Evolutionary conservation across 2,113 vertebrate species (phyloP), one percentile per base, ranked within the genome.

Genomic region (Seriola rivoliana): DNA sequence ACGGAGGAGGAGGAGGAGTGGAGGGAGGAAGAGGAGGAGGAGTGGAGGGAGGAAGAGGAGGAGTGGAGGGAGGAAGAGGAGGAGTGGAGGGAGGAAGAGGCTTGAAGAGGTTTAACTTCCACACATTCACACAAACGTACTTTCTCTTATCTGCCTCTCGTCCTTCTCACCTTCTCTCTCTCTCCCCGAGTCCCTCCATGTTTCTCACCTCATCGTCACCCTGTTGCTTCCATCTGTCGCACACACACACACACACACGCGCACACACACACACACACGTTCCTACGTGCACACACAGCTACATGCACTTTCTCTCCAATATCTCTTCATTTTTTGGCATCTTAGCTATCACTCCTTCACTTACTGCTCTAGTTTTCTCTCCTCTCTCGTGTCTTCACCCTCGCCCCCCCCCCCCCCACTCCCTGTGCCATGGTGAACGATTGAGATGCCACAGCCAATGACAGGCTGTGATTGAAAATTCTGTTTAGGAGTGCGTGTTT

Each of bases 171-270:
- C 69, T 55, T 44, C 66, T 78, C 69, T 72, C 74, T n/a, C 63
- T 14, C 54, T 85, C 84, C 75, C 78, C 5, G 17, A 81, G 60
- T 85, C 90, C 84, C 81, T 64, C 66, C 68, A 50, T 81, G 75
- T 88, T 90, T 91, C 89, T 88, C 88, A 90, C 90, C 88, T 89
- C 80, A 82, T 92, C 67, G 23, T 78, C 80, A 84, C 82, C 76
- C 74, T 57, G 32, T 82, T 90, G 78, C 75, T 81, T 85, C 76
- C 84, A 87, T 84, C 82, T 85, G 77, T 83, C 85, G 50, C 48
- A n/a, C 21, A 16, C 42, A 11, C 13, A 12, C 42, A 17, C n/a
- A n/a, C n/a, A n/a, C n/a, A n/a, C n/a, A n/a, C n/a, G n/a, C n/a
- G n/a, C n/a, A n/a, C 23, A 23, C 66, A 21, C 21, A 16, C 12